phyloP scores from a whole-genome alignment of 2,113 vertebrate species.

The Crotalus horridus region DNA sequence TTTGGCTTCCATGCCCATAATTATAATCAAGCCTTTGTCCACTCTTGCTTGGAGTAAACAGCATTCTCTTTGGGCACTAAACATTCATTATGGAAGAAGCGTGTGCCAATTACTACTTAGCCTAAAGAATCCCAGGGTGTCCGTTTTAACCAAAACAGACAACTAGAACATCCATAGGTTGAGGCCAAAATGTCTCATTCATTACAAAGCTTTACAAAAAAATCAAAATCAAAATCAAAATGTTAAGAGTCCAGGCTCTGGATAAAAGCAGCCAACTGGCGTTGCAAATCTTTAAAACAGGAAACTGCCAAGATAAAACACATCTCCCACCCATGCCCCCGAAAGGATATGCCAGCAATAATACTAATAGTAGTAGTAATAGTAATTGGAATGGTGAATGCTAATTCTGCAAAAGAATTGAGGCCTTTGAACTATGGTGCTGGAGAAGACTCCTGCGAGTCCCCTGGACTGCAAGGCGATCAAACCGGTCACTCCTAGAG shows the following conservation, averaged over 20 bases:
- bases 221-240: not conserved
- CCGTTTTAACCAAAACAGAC: not conserved
- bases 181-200: not conserved
- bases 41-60: not conserved
- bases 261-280: rapidly evolving
- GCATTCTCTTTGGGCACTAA: not conserved
- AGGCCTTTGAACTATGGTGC: no score
- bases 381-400: no score
- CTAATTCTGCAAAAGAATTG: not conserved
- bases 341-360: not conserved
- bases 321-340: not conserved
- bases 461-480: no score
- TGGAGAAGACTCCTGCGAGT: no score
- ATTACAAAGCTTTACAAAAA: not conserved
- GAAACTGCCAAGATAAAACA: not conserved
- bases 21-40: not conserved
- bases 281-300: not conserved
- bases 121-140: not conserved
- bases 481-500: no score
- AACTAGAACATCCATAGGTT: not conserved
- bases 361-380: not conserved
- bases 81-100: not conserved
- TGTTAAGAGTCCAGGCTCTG: not conserved
- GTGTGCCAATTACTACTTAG: not conserved
- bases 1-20: not conserved